Evolutionary conservation across 1,140 invertebrate genomes (phyloP).

Genomic region (Ceratitis capitata): DNA sequence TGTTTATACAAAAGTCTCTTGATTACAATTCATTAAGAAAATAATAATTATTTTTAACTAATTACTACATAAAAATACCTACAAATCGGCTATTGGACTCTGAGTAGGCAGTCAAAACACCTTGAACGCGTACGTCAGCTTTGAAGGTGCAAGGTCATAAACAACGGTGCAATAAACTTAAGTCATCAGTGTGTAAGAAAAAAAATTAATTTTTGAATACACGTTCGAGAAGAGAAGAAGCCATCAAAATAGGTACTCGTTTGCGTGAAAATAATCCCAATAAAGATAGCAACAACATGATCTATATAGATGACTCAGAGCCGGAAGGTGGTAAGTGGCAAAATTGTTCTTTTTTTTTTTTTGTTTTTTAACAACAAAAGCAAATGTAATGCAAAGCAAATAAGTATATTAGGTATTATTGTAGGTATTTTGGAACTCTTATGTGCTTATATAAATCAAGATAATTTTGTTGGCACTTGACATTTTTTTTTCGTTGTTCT

Average conservation of each 20-base stretch:
- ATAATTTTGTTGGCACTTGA: too few species aligned
- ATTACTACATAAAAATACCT: neutral
- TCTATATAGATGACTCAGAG: constrained; percentile 86
- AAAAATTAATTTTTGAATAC: neutral
- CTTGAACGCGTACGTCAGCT: neutral
- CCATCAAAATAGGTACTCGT: constrained; percentile 58
- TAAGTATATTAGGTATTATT: too few species aligned
- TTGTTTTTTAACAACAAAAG: neutral
- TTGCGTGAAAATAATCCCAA: constrained; percentile 51
- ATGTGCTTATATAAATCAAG: too few species aligned
- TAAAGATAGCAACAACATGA: constrained; percentile 70
- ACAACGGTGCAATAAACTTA: too few species aligned
- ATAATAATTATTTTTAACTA: neutral
- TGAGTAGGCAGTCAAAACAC: neutral
- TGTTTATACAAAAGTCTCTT: neutral
- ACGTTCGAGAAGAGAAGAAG: constrained; percentile 27
- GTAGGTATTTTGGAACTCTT: too few species aligned
- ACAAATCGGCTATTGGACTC: neutral
- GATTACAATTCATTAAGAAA: too few species aligned
- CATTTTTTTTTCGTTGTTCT: too few species aligned
- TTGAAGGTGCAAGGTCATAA: neutral
- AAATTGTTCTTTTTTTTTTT: too few species aligned
- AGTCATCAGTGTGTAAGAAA: neutral
- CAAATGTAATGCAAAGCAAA: neutral
- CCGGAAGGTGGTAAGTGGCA: constrained; percentile 85